phyloP scores from a whole-genome alignment of 2,888 invertebrate species.

The Drosophila sordidapex region DNA sequence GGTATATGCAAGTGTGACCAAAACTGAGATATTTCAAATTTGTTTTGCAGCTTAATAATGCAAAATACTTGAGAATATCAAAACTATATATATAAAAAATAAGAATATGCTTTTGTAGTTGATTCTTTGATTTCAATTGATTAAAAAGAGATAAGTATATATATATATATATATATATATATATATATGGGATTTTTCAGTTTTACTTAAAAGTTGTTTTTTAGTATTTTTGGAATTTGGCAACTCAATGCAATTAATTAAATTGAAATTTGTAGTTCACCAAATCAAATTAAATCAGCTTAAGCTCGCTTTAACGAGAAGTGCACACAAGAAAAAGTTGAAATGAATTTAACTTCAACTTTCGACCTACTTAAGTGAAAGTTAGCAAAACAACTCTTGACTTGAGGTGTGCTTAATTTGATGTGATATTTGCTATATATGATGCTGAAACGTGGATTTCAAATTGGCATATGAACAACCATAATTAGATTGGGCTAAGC shows the following conservation, averaged over 20 bases:
- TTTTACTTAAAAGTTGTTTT: neutral
- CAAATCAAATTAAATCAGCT: neutral
- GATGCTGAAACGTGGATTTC: neutral
- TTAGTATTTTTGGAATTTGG: neutral
- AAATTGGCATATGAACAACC: neutral
- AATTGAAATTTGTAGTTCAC: neutral
- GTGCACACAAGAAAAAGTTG: neutral
- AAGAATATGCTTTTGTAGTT: neutral
- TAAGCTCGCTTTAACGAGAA: neutral
- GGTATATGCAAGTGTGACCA: neutral
- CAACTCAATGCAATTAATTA: neutral
- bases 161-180: neutral
- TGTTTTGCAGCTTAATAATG: neutral
- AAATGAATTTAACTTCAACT: neutral
- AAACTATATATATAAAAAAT: neutral
- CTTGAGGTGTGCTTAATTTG: neutral
- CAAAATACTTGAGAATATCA: neutral
- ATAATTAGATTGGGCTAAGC: neutral
- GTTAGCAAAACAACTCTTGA: neutral
- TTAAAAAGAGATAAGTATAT: neutral
- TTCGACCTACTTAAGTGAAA: neutral
- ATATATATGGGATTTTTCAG: neutral
- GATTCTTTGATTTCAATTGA: neutral
- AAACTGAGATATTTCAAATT: neutral
- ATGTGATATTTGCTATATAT: neutral